Evolutionary conservation across 2,888 invertebrate genomes (phyloP).

Genomic region (Drosophila aldrichi): DNA sequence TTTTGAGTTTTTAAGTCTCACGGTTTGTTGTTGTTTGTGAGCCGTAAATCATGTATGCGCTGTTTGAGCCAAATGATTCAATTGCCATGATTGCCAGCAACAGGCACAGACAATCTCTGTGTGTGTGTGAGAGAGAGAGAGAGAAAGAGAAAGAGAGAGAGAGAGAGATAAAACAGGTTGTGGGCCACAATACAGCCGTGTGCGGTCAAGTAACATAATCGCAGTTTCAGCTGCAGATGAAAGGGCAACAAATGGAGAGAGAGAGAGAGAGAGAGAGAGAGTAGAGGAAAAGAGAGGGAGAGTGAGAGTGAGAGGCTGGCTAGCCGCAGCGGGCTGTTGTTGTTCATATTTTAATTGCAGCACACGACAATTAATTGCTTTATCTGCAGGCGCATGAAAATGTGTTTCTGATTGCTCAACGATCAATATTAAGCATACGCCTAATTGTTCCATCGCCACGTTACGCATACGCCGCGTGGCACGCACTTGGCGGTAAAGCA

Average conservation of each 20-base stretch:
- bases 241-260: not conserved
- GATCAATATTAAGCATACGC: constrained; percentile 52
- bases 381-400: constrained; percentile 27
- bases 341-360: constrained; percentile 33
- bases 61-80: constrained; percentile 40
- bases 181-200: constrained; percentile 29
- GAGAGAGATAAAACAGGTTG: constrained; percentile 29
- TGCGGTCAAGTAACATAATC: constrained; percentile 37
- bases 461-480: constrained; percentile 36
- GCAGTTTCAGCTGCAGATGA: constrained; percentile 14
- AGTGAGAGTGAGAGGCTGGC: not conserved
- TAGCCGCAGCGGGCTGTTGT: not conserved
- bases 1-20: constrained; percentile 41
- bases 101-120: constrained; percentile 1
- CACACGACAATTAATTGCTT: constrained; percentile 28
- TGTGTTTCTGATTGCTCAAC: constrained; percentile 49
- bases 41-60: constrained; percentile 38
- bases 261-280: not conserved
- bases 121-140: not conserved
- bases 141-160: not conserved
- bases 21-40: constrained; percentile 16
- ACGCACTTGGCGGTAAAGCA: not conserved
- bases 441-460: constrained; percentile 41
- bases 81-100: constrained; percentile 38
- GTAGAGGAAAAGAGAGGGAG: not conserved